Conservation (phyloP, 2,113 vertebrate genomes). For the Pelmatolapia mariae region DNA sequence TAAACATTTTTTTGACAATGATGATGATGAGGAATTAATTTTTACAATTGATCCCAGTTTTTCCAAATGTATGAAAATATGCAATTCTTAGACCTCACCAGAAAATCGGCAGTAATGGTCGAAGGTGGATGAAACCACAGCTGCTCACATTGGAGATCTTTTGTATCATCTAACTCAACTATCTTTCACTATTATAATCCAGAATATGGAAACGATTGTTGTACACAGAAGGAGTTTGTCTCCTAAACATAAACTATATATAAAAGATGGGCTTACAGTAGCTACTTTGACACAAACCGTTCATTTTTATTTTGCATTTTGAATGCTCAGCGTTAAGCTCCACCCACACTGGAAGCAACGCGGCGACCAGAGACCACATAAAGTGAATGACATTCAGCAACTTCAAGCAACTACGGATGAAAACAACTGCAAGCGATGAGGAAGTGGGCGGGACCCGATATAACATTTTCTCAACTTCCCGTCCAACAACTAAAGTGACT, state of each 20-base stretch:
- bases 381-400: rapidly evolving
- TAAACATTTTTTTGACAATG: background rate
- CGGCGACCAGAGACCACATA: rapidly evolving
- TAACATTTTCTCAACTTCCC: background rate
- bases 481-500: background rate
- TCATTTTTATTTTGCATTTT: background rate
- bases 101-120: rapidly evolving
- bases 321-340: background rate
- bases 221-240: background rate
- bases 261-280: background rate
- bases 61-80: background rate
- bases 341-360: background rate
- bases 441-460: background rate
- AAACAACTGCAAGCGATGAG: rapidly evolving
- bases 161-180: background rate
- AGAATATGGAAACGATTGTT: background rate
- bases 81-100: background rate
- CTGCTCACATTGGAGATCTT: background rate
- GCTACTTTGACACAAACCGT: background rate
- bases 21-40: background rate
- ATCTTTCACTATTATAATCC: background rate
- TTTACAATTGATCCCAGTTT: background rate
- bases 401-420: background rate
- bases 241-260: background rate
- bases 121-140: background rate